phyloP scores from a whole-genome alignment of 1,140 invertebrate genomes.

The Pseudachorutes palmiensis region DNA sequence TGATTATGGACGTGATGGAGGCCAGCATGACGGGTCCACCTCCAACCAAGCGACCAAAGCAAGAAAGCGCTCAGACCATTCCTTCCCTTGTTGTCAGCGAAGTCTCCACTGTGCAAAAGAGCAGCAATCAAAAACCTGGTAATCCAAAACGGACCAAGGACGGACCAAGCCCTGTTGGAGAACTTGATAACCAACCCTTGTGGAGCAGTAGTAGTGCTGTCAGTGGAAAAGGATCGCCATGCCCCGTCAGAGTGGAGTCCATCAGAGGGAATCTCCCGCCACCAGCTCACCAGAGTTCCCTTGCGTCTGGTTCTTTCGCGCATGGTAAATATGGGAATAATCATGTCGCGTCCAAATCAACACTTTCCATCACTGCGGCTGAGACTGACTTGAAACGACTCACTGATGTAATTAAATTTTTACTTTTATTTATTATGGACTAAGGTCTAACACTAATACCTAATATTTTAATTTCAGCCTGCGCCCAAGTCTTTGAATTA shows the following conservation, averaged over 20 bases:
- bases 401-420: neutral
- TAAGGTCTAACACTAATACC: constrained; percentile 6
- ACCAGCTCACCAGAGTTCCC: neutral
- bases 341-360: neutral
- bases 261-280: neutral
- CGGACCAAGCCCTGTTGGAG: neutral
- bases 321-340: neutral
- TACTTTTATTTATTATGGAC: neutral
- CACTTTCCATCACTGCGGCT: constrained; percentile 18
- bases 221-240: neutral
- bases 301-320: neutral
- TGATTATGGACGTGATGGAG: constrained; percentile 28
- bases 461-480: too few species aligned
- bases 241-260: neutral
- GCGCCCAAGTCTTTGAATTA: too few species aligned
- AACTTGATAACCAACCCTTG: neutral
- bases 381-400: constrained; percentile 15
- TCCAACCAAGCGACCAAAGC: neutral
- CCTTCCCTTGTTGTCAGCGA: neutral
- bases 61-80: neutral
- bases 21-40: neutral
- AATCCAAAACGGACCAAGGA: neutral
- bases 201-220: neutral
- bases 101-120: neutral
- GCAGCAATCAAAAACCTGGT: neutral